phyloP scores from a whole-genome alignment of 2,113 vertebrate genomes.

The Nanorana parkeri region DNA sequence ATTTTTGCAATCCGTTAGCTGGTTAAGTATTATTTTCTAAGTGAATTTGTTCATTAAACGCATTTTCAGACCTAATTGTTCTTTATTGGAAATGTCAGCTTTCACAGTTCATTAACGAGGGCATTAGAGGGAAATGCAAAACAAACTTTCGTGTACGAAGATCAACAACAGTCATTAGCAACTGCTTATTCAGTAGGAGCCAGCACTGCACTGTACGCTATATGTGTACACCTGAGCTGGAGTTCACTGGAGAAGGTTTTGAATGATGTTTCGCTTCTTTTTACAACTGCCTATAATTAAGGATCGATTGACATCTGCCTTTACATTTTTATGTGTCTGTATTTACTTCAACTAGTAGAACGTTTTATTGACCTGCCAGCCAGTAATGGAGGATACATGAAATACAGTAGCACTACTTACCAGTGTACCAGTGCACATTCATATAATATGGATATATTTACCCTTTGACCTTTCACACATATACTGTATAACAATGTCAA shows the following conservation, averaged over 20 bases:
- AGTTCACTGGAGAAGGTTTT: background rate
- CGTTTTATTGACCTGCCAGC: no score
- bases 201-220: background rate
- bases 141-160: constrained; percentile 41
- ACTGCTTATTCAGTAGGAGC: constrained; percentile 13
- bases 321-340: background rate
- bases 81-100: constrained; percentile 70
- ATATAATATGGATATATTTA: no score
- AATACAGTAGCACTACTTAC: no score
- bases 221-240: background rate
- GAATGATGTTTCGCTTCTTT: background rate
- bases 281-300: constrained; percentile 18
- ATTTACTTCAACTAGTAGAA: background rate
- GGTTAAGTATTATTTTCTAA: constrained; percentile 70
- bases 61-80: constrained; percentile 68
- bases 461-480: no score
- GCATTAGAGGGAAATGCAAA: constrained; percentile 40
- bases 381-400: no score
- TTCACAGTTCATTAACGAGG: constrained; percentile 70
- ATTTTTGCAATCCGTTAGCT: constrained; percentile 59
- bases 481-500: no score
- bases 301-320: background rate
- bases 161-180: constrained; percentile 52
- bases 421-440: no score
- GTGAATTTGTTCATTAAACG: constrained; percentile 68